phyloP scores from a whole-genome alignment of 2,888 invertebrate species.

The Dorcus hopei region DNA sequence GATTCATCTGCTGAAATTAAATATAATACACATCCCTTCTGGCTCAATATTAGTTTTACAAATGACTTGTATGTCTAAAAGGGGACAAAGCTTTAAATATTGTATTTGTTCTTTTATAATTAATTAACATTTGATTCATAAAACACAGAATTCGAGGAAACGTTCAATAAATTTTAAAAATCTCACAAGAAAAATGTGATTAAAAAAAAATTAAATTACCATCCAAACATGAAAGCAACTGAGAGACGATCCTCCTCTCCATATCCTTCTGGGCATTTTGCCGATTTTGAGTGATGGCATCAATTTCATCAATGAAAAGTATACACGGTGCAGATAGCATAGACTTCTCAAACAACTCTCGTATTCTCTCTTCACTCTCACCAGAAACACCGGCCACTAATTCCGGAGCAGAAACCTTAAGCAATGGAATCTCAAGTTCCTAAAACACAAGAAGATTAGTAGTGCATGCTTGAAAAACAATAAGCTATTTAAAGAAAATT shows the following conservation, averaged over 20 bases:
- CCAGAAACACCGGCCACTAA: conserved; percentile 93
- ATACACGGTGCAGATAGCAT: conserved; percentile 72
- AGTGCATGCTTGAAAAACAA: not conserved
- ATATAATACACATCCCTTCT: too few species aligned
- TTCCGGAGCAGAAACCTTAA: conserved; percentile 89
- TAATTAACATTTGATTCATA: too few species aligned
- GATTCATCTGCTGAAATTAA: too few species aligned
- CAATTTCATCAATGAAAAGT: conserved; percentile 94
- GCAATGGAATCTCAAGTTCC: conserved; percentile 79
- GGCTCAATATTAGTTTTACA: too few species aligned
- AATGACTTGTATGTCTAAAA: too few species aligned
- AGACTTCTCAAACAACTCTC: conserved; percentile 88
- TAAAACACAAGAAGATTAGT: conserved; percentile 34
- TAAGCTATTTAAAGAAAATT: not conserved
- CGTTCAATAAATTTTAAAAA: too few species aligned
- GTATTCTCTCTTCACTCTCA: conserved; percentile 89
- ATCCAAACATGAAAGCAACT: conserved; percentile 86
- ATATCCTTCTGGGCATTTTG: conserved; percentile 90
- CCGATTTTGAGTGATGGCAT: conserved; percentile 89
- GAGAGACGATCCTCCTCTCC: conserved; percentile 94
- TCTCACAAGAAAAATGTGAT: not conserved
- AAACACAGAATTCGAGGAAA: too few species aligned
- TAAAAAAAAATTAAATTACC: conserved; percentile 49
- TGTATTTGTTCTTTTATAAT: too few species aligned
- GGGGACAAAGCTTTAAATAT: too few species aligned